Evolutionary conservation across 1,140 invertebrate species (phyloP).

Genomic region (Solenopsis fugax): DNA sequence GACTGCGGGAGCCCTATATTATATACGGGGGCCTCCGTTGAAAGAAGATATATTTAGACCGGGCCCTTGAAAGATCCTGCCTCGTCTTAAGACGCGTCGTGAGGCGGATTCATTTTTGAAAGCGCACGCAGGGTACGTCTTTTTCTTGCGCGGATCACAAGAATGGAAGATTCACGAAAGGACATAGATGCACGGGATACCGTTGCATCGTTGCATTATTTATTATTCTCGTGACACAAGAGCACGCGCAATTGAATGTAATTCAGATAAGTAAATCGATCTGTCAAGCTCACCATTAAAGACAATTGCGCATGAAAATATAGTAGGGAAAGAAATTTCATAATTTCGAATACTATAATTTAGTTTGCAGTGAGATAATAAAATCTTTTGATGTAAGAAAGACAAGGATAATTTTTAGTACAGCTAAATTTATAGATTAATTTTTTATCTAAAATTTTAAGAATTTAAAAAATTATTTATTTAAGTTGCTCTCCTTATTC

Average conservation of each 20-base stretch:
- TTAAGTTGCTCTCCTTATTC: background rate
- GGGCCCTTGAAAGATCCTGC: slow-evolving; percentile 38
- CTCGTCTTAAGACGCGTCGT: slow-evolving; percentile 10
- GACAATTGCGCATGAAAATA: background rate
- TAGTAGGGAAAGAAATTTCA: background rate
- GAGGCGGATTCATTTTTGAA: slow-evolving; percentile 36
- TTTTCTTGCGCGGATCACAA: slow-evolving; percentile 38
- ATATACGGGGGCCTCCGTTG: slow-evolving; percentile 17
- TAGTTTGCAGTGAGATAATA: background rate
- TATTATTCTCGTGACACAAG: slow-evolving; percentile 42
- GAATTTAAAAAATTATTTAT: background rate
- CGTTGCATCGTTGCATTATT: slow-evolving; percentile 66
- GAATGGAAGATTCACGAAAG: slow-evolving; percentile 34
- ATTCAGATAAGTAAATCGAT: slow-evolving; percentile 65
- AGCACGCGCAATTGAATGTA: slow-evolving; percentile 37
- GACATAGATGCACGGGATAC: slow-evolving; percentile 51
- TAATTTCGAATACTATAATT: background rate
- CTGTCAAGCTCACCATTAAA: slow-evolving; percentile 56
- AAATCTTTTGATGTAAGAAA: background rate
- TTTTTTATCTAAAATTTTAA: background rate
- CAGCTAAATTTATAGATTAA: background rate
- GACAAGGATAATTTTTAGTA: background rate
- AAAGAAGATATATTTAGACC: slow-evolving; percentile 74
- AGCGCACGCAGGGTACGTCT: slow-evolving; percentile 1
- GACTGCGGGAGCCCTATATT: slow-evolving; percentile 17